phyloP scores from a whole-genome alignment of 2,888 invertebrate species.

The Lepetodrilus schrolli region DNA sequence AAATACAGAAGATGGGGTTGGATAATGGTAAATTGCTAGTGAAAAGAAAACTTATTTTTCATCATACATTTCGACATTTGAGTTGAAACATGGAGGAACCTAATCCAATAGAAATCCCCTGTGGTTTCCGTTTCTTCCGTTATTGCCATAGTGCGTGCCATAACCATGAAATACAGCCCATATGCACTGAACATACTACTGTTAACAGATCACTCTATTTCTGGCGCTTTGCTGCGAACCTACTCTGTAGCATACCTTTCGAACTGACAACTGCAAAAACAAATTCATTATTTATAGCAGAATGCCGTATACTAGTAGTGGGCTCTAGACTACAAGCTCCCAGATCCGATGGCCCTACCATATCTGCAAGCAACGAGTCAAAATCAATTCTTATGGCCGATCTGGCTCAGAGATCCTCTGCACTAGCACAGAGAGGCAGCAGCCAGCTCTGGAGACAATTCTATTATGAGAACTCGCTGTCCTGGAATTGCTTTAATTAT shows the following conservation, averaged over 20 bases:
- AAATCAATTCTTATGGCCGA: slow-evolving; percentile 11
- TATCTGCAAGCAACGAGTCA: slow-evolving; percentile 9
- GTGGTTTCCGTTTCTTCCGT: too few species aligned
- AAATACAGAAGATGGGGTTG: too few species aligned
- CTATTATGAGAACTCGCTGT: neutral
- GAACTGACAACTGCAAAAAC: neutral
- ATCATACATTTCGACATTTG: too few species aligned
- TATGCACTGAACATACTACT: too few species aligned
- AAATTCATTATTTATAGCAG: slow-evolving; percentile 8
- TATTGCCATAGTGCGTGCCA: too few species aligned
- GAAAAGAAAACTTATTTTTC: too few species aligned
- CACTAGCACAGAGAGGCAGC: neutral
- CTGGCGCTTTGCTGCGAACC: too few species aligned
- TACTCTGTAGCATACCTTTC: neutral
- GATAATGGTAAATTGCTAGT: too few species aligned
- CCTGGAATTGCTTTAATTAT: neutral
- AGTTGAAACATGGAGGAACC: too few species aligned
- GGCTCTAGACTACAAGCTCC: neutral
- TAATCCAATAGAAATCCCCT: too few species aligned
- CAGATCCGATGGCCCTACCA: neutral
- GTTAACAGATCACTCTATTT: too few species aligned
- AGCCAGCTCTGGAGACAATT: neutral
- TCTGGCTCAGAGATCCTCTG: neutral
- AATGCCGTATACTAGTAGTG: neutral
- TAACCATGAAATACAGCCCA: too few species aligned